Conservation (phyloP, 2,888 invertebrate genomes). For the Netelia fuscicornis region DNA sequence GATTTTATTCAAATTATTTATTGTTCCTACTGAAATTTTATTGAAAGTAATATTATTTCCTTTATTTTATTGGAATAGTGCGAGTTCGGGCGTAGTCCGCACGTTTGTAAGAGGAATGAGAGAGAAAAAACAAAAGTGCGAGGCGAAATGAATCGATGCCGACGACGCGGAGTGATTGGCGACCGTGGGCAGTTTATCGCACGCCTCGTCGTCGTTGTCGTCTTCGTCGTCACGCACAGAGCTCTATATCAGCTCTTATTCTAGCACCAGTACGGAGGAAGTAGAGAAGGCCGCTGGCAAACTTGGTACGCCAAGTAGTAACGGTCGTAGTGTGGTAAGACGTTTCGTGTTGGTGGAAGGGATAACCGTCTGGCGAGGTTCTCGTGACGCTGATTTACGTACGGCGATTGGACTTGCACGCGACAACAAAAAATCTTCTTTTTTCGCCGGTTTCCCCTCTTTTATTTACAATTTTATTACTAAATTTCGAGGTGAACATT, state of each 20-base stretch:
- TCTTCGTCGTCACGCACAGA: background rate
- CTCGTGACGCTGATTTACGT: slow-evolving; percentile 1
- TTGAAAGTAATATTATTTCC: background rate
- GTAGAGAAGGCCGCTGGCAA: slow-evolving; percentile 49
- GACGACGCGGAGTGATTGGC: slow-evolving; percentile 21
- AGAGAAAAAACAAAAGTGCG: slow-evolving; percentile 12
- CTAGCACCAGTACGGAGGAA: slow-evolving; percentile 30
- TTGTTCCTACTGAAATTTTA: background rate
- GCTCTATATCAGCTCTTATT: slow-evolving; percentile 21
- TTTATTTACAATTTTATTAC: too few relatives aligned
- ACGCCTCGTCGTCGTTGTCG: background rate
- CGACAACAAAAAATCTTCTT: background rate
- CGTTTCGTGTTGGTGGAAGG: slow-evolving; percentile 8
- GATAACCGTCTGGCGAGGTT: slow-evolving; percentile 14
- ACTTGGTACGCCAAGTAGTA: slow-evolving; percentile 23
- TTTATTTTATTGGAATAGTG: background rate
- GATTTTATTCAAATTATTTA: too few relatives aligned
- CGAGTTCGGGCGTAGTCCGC: background rate
- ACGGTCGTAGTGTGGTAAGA: slow-evolving; percentile 22
- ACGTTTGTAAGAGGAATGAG: slow-evolving; percentile 15
- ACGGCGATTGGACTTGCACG: background rate
- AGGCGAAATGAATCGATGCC: slow-evolving; percentile 41
- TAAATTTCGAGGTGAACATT: too few relatives aligned
- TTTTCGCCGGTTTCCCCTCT: too few relatives aligned
- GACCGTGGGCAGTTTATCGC: slow-evolving; percentile 43